These are phyloP conservation scores for Psittacula derbiana DNA, from an alignment of 2,797 vertebrate genomes.

Conservation along the genomic window DNA sequence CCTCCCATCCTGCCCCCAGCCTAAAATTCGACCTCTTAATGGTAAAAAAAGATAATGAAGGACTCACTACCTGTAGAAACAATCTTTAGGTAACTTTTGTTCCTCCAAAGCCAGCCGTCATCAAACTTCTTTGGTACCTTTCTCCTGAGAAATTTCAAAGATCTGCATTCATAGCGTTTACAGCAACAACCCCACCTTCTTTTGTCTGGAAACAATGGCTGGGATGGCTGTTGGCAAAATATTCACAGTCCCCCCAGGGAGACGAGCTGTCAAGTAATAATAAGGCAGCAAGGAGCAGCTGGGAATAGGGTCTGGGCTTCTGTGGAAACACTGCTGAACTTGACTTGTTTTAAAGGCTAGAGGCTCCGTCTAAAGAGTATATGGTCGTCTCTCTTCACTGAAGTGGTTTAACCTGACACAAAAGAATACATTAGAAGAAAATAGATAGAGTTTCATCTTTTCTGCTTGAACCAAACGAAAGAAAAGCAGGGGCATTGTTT, in stretches of 20 bases:
- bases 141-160: constrained; percentile 6
- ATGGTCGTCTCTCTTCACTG: background rate
- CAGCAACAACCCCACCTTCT: background rate
- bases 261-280: constrained; percentile 27
- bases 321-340: background rate
- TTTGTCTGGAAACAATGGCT: constrained; percentile 29
- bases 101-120: background rate
- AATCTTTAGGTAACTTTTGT: background rate
- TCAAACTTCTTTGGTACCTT: background rate
- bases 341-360: background rate
- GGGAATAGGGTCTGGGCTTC: background rate
- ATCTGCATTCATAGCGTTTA: constrained; percentile 1
- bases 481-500: background rate
- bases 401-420: background rate
- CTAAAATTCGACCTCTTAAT: background rate
- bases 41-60: background rate
- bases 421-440: constrained; percentile 1
- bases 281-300: constrained; percentile 10
- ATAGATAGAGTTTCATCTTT: background rate
- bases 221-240: constrained; percentile 45
- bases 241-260: constrained; percentile 7
- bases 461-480: background rate
- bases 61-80: background rate
- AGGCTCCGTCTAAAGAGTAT: background rate
- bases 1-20: background rate